phyloP scores from a whole-genome alignment of 2,797 vertebrate genomes.

The Echiichthys vipera region DNA sequence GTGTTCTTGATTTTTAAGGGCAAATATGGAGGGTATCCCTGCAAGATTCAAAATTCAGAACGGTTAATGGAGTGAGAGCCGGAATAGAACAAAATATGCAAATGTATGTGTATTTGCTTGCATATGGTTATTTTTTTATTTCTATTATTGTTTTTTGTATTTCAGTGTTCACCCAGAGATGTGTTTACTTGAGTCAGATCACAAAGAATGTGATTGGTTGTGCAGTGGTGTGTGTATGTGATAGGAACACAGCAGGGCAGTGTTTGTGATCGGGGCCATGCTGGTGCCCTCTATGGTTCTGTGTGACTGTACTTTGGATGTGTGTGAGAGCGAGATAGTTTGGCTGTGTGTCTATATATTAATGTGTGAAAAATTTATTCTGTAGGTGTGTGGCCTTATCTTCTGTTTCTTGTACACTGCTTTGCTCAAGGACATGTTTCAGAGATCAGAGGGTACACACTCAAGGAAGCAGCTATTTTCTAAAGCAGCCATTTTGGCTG shows the following conservation, averaged over 20 bases:
- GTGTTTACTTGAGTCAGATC: conserved; percentile 12
- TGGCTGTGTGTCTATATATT: background rate
- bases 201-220: conserved; percentile 20
- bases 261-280: conserved; percentile 26
- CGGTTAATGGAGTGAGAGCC: background rate
- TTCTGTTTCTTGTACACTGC: conserved; percentile 18
- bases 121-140: background rate
- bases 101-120: background rate
- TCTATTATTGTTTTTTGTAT: background rate
- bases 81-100: background rate
- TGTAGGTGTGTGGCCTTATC: conserved; percentile 36
- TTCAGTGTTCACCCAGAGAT: conserved; percentile 9
- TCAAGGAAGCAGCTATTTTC: background rate
- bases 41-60: background rate
- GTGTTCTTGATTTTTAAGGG: background rate
- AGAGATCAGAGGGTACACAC: conserved; percentile 16
- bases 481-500: conserved; percentile 5
- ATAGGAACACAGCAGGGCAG: conserved; percentile 13
- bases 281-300: background rate
- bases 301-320: background rate
- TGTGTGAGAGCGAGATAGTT: background rate
- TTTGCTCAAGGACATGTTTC: conserved; percentile 49
- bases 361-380: conserved; percentile 18
- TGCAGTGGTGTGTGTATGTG: conserved; percentile 29
- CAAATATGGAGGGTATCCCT: background rate